Base-by-base conservation (phyloP, 64 coral and sea anemone genomes). In the Montipora sp. region DNA sequence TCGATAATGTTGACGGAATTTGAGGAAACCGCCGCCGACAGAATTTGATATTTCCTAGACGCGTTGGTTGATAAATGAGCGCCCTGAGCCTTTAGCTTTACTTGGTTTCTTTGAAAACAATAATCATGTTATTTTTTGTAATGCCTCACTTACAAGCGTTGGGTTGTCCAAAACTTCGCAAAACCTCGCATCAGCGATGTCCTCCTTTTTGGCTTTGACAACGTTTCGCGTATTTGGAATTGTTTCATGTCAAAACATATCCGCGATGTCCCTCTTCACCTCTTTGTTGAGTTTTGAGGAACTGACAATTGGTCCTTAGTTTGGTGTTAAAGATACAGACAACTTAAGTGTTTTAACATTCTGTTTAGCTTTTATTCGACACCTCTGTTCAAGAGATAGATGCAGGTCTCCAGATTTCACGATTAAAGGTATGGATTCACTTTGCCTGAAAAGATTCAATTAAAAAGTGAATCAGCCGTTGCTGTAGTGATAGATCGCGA, bases 11-110 rank as follows among this genome's bases (percentile, higher is more conserved):
- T 22, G 68, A 71, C 5, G 68, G 4, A 5, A 22, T 71, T 47
- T 66, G 5, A 49, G 65, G 65, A 72, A 20, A 85, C 65, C 82
- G 46, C 65, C 46, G 46, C 65, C 45, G 63, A 46, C 47, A 50
- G 18, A 78, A 78, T 69, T 85, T 21, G 65, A 82, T 82, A 82
- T 82, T 85, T 23, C 49, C 44, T 72, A 47, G 65, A 70, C 27
- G 47, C 82, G 65, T 18, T 36, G 63, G 82, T 43, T 49, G 43
- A 12, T 5, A 5, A 63, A 51, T 59, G 21, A 43, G 50, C 1
- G 2, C 51, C 58, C 9, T 18, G 9, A n/a, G 1, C 44, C 44
- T 0, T 47, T 14, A 48, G 14, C 9, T 12, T 12, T 14, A 16
- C 60, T 63, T 16, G 3, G 8, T 14, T 16, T 49, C 11, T 5